Conservation (phyloP, 1,140 invertebrate species). For the Patella vulgata region DNA sequence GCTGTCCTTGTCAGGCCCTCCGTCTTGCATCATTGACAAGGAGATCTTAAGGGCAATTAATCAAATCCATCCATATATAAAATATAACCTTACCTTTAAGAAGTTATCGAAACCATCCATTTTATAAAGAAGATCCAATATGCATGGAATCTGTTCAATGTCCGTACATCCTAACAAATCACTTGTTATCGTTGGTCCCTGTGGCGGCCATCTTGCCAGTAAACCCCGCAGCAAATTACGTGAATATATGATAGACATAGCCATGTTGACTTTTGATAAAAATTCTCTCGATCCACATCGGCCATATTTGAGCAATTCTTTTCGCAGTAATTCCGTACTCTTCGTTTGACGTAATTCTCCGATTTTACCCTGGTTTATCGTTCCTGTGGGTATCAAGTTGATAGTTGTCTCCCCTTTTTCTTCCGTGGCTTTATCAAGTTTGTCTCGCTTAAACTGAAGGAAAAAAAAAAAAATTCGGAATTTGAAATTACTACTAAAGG, state of each 20-base stretch:
- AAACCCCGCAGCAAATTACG: conserved; percentile 57
- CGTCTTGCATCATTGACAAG: no score
- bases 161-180: conserved; percentile 59
- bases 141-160: conserved; percentile 58
- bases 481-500: no score
- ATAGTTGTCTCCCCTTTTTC: conserved; percentile 49
- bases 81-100: conserved; percentile 42
- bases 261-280: conserved; percentile 56
- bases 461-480: no score
- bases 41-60: no score
- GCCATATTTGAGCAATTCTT: conserved; percentile 59
- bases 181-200: conserved; percentile 55
- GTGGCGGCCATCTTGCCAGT: conserved; percentile 58
- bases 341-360: conserved; percentile 53
- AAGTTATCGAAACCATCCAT: conserved; percentile 53
- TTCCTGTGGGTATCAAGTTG: conserved; percentile 53
- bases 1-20: no score
- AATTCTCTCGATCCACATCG: conserved; percentile 52
- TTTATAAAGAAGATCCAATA: conserved; percentile 62
- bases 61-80: no score
- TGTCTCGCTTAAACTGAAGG: background rate
- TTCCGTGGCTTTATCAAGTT: conserved; percentile 47
- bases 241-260: conserved; percentile 60
- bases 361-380: conserved; percentile 51
- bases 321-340: conserved; percentile 57